A percentile compares a stretch with the other conserved stretches of the same genome.
Evolutionary conservation across 2,888 invertebrate genomes (phyloP).

Genomic region (Anagyrus pseudococci): DNA sequence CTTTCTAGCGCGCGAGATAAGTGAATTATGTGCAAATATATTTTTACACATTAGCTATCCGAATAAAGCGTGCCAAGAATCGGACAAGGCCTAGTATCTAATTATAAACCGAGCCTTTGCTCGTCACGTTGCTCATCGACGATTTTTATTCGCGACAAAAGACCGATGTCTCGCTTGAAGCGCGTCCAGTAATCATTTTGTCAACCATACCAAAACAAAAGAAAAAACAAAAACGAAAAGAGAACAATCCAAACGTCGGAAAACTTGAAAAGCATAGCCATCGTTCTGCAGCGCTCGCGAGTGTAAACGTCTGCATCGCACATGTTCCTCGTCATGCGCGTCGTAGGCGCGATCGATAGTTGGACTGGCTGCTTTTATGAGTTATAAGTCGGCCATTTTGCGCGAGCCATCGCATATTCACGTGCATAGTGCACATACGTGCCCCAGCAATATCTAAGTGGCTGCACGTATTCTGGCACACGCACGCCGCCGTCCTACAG

Average conservation of each 20-base stretch:
- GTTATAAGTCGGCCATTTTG: conserved; percentile 61
- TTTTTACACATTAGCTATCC: not conserved
- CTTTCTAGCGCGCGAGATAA: not conserved
- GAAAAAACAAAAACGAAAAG: not conserved
- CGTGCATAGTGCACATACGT: conserved; percentile 53
- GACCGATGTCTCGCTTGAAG: too few species aligned
- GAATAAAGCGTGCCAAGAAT: not conserved
- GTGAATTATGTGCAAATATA: not conserved
- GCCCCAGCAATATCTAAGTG: conserved; percentile 56
- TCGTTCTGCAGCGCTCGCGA: not conserved
- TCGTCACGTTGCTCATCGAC: too few species aligned
- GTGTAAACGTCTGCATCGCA: conserved; percentile 3
- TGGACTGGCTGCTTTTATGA: conserved; percentile 57
- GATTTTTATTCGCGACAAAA: not conserved
- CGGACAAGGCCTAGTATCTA: not conserved
- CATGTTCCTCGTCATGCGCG: conserved; percentile 50
- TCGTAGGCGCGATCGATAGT: conserved; percentile 42
- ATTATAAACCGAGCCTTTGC: too few species aligned
- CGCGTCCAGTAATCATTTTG: not conserved
- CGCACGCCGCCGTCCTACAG: conserved; percentile 41
- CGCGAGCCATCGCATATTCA: conserved; percentile 55
- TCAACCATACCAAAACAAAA: not conserved
- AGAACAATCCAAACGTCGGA: not conserved
- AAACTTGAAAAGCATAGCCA: too few species aligned
- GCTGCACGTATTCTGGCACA: conserved; percentile 53